Base-by-base conservation (phyloP, 2,797 vertebrate genomes). In the Podarcis lilfordi region DNA sequence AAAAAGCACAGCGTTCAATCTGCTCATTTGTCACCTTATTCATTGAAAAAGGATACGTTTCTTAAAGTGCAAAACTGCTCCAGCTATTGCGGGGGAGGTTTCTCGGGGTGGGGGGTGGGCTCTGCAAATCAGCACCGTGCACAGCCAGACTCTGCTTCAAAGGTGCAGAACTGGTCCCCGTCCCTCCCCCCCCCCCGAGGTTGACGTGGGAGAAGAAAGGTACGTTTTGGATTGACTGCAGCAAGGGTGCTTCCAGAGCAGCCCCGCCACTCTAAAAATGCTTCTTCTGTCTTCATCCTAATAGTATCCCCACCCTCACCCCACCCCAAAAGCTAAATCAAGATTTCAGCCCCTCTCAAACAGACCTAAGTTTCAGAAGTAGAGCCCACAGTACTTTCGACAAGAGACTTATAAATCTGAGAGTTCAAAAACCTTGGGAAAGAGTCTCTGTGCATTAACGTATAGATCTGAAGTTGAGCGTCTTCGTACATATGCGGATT, bases 391-490 rank as follows among this genome's bases (percentile, higher is more conserved):
- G 97, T 98, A 97, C 95, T 98, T 97, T 98, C 98, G 95, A 99
- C 97, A 95, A 99, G 98, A 96, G 98, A 98, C 96, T 98, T 98
- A 97, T 99, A 99, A 97, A 99, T 97, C 87, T 98, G 97, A 95
- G 99, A 99, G 98, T 99, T 99, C 98, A 99, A 98, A 98, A 99
- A 99, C 95, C 99, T 98, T 91, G 99, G 99, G 94, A 98, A 99
- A 97, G 99, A 99, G 98, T 99, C 99, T 95, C 99, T 98, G 97
- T 99, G 99, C 99, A 99, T 99, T 96, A 99, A 97, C 69, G 98
- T 99, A 95, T 99, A 99, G 96, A 99, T 99, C 97, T 99, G 99
- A 89, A 99, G 98, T 93, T 99, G 99, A 61, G 99, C 99, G 90
- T 99, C 99, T 96, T 99, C 98, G 72, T 99, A 99, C 98, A 99